Evolutionary conservation across 2,797 vertebrate species (phyloP), one percentile per base, ranked within the genome.

Genomic region (Semotilus atromaculatus): DNA sequence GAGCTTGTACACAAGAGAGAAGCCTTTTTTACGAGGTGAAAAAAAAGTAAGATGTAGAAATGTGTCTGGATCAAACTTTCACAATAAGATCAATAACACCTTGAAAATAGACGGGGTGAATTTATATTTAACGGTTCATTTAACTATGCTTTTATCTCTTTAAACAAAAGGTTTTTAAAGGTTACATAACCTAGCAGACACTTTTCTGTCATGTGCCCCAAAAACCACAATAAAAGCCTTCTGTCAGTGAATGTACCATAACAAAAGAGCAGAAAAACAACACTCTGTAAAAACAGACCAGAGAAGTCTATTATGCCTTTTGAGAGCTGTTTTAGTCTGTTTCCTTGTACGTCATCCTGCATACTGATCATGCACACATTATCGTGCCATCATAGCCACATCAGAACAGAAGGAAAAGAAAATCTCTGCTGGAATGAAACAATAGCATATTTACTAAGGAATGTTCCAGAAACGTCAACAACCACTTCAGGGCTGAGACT

Each of bases 381-480:
- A 48, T 51, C 78, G 0, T 80, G 40, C 62, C 34, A 67, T 67
- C 31, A 67, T 23, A 67, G 60, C 60, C 75, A 84, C 51, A 79
- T 84, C 29, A 48, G 26, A 84, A 60, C 74, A 70, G 48, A 70
- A 29, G 79, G 34, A 81, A 72, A 80, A 74, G 18, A 66, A 79
- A 84, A 78, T 68, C 18, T 31, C 18, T 4, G 48, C 53, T 58
- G 31, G 18, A 48, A 85, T 53, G 53, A 84, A 77, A 70, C 23
- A 73, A 84, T 19, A 48, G 21, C 64, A 84, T 55, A 70, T 78
- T 78, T 71, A 71, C 75, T 60, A 5, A 60, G 21, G 48, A 84
- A 84, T 80, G 70, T 75, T 68, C 62, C 53, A 83, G 82, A 38
- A 83, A 73, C 16, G 36, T 80, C 71, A 48, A 67, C 70, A 81